Conservation (phyloP, 2,888 invertebrate species). For the Trissonchulus latispiculum region DNA sequence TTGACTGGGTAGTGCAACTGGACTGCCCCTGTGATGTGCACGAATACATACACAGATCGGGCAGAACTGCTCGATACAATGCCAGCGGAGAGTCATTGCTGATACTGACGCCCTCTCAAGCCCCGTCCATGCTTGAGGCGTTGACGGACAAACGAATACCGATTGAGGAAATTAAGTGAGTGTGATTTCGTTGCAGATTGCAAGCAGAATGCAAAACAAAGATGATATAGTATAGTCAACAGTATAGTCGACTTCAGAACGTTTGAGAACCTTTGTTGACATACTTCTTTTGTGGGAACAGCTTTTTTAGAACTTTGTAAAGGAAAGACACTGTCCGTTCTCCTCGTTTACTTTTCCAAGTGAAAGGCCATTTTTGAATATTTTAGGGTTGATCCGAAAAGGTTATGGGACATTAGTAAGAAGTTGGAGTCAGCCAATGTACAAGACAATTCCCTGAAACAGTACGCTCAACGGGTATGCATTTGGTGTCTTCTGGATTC, state of each 20-base stretch:
- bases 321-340: no score
- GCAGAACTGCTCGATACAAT: conserved; percentile 52
- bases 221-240: neutral
- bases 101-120: conserved; percentile 73
- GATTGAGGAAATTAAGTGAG: conserved; percentile 65
- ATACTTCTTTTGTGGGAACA: no score
- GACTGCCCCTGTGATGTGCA: conserved; percentile 94
- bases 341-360: no score
- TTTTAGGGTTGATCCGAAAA: conserved; percentile 65
- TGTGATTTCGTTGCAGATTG: neutral
- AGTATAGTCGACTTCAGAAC: neutral
- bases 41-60: conserved; percentile 79
- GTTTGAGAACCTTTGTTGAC: neutral
- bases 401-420: conserved; percentile 65
- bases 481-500: no score
- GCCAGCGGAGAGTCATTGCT: conserved; percentile 75
- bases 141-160: conserved; percentile 67
- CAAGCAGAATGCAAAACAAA: neutral
- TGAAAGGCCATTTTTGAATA: no score
- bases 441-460: conserved; percentile 70
- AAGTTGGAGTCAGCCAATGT: conserved; percentile 79
- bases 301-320: no score
- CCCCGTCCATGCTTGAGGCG: conserved; percentile 63
- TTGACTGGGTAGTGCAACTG: conserved; percentile 94
- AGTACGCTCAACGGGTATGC: conserved; percentile 67